A percentile compares a stretch with the other conserved stretches of the same genome.
Conservation (phyloP, 2,888 invertebrate genomes). For the Andrena minutula region DNA sequence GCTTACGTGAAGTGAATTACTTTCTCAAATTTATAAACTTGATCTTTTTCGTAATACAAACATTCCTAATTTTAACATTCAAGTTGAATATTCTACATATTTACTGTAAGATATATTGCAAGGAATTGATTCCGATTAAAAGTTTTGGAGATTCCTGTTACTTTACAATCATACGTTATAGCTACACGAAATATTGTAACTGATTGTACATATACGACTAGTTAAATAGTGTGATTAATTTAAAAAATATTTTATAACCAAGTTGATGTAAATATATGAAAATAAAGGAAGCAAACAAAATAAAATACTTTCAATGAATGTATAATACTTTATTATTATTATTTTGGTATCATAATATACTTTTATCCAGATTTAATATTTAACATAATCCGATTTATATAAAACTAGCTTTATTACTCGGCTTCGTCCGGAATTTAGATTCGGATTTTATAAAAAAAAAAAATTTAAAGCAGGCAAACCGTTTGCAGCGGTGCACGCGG, state of each 20-base stretch:
- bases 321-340: background rate
- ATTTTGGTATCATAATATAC: too few relatives aligned
- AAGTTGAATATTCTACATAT: background rate
- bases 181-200: background rate
- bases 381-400: too few relatives aligned
- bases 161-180: background rate
- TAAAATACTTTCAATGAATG: background rate
- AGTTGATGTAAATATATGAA: conserved; percentile 1
- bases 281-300: background rate
- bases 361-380: too few relatives aligned
- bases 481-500: too few relatives aligned
- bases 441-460: too few relatives aligned
- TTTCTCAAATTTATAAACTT: background rate
- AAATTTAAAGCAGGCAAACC: too few relatives aligned
- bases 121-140: too few relatives aligned
- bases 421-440: too few relatives aligned
- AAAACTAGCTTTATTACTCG: too few relatives aligned
- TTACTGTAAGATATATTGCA: background rate
- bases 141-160: background rate
- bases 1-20: background rate
- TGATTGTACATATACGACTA: conserved; percentile 2
- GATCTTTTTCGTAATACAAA: background rate
- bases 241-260: conserved; percentile 18
- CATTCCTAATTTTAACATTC: background rate
- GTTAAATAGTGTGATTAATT: background rate